Evolutionary conservation across 2,113 vertebrate genomes (phyloP).

Genomic region (Hippopotamus amphibius): DNA sequence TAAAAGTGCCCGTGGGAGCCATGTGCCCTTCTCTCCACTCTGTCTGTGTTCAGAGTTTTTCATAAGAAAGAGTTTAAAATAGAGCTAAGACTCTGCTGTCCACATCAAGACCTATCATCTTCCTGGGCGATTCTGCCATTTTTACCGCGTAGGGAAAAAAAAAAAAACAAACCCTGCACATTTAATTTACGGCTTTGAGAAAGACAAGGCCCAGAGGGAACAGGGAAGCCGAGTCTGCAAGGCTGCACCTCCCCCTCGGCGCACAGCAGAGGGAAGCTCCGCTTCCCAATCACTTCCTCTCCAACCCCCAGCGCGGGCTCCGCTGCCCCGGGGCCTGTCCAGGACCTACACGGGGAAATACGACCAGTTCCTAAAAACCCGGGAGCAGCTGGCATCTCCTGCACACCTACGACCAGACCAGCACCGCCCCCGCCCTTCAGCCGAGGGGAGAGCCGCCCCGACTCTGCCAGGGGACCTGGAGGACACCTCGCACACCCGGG

Average conservation of each 20-base stretch:
- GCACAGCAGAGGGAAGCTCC: background rate
- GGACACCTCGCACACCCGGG: background rate
- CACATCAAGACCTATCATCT: background rate
- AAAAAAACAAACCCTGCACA: background rate
- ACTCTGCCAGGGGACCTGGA: background rate
- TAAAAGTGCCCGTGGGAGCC: background rate
- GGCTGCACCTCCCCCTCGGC: background rate
- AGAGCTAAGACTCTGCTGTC: background rate
- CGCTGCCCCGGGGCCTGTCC: fast-evolving
- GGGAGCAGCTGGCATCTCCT: background rate
- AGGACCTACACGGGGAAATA: background rate
- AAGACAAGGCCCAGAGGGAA: background rate
- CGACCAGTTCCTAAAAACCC: background rate
- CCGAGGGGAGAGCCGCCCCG: background rate
- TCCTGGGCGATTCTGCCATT: background rate
- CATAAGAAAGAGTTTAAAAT: background rate
- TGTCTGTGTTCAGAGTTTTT: background rate
- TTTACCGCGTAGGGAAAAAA: background rate
- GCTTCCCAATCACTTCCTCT: background rate
- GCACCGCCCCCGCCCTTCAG: background rate
- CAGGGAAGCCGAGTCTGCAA: background rate
- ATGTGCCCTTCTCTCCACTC: background rate
- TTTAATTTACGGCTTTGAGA: background rate
- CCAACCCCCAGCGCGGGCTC: background rate
- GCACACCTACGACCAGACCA: background rate